A percentile compares a stretch with the other conserved stretches of the same genome.
Conservation (phyloP, 2,888 invertebrate genomes). For the Halictus quadricinctus region DNA sequence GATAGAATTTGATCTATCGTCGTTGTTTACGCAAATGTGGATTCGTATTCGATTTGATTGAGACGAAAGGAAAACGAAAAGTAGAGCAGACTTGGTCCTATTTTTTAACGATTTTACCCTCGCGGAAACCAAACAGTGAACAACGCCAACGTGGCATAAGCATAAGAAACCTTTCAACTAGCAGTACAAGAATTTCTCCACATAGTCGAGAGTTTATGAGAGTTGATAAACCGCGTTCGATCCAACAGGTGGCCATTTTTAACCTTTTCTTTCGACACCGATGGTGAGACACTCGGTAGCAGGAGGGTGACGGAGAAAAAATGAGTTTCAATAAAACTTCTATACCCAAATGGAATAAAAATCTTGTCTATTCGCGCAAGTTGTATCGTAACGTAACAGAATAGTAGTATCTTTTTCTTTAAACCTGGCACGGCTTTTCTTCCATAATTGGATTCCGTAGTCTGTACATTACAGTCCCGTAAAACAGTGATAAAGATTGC, state of each 20-base stretch:
- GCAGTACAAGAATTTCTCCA: not conserved
- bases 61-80: too few species aligned
- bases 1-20: not conserved
- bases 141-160: not conserved
- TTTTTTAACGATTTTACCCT: not conserved
- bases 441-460: not conserved
- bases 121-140: not conserved
- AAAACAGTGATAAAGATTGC: not conserved
- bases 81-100: not conserved
- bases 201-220: not conserved
- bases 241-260: slow-evolving; percentile 8
- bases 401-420: not conserved
- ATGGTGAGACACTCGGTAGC: not conserved
- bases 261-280: not conserved
- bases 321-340: not conserved
- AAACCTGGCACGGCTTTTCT: too few species aligned
- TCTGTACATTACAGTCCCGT: too few species aligned
- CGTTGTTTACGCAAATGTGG: too few species aligned
- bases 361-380: not conserved
- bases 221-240: not conserved
- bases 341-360: not conserved
- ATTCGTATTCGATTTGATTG: too few species aligned
- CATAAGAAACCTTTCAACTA: not conserved
- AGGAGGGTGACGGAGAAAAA: not conserved
- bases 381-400: not conserved